Evolutionary conservation across 2,888 invertebrate species (phyloP), one percentile per base, ranked within the genome.

Genomic region (Drosophila recens): DNA sequence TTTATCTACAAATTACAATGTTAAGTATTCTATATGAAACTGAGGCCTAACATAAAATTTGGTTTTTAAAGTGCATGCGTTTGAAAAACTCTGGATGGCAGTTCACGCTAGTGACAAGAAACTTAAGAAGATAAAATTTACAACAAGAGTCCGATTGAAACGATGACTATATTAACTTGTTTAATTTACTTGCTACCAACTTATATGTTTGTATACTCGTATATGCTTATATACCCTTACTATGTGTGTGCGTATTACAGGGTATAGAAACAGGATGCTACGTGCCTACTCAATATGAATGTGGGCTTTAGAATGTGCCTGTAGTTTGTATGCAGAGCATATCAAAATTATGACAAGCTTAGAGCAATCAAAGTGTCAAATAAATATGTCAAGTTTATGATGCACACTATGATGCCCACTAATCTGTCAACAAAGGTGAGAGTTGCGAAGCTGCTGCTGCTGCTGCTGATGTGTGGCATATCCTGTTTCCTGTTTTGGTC

Each of bases 301-400:
- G 49, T 66, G 65, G 82, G 77, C 77, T 87, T 84, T 79, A 53
- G 53, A 38, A 42, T 59, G 42, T 62, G 53, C 42, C 43, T 59
- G 45, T 62, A 10, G 57, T 15, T 40, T 61, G 59, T 36, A 53
- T 27, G 52, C 54, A 48, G 13, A 70, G 68, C 66, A 67, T 72
- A 68, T 49, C 65, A 65, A 70, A 75, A 75, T 75, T 75, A 74
- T 84, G 77, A 71, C 73, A 78, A 87, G 84, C 84, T 88, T 82
- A 80, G 72, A 72, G 72, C 79, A 84, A 80, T 81, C 82, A 83
- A 89, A 83, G 82, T 87, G 89, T 90, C 90, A 89, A 89, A 90
- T 90, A 90, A 90, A 90, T 74, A 79, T 81, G 81, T 75, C 79
- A 82, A 84, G 64, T 87, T 89, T 84, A 89, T 79, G 80, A 53